Conservation (phyloP, 2,797 vertebrate genomes). For the Benthosema pterotum region DNA sequence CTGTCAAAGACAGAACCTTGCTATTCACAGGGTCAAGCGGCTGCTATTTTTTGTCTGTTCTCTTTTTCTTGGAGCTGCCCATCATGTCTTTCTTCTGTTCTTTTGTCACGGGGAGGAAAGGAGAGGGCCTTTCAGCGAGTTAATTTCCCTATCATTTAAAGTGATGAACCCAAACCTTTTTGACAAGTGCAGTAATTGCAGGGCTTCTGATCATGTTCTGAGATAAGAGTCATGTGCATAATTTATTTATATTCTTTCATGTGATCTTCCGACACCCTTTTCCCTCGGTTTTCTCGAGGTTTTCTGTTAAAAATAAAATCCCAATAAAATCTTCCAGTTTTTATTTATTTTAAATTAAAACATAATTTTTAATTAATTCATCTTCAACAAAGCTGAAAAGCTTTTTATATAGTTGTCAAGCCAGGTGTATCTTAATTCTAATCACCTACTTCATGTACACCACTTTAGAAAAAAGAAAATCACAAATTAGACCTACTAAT, state of each 20-base stretch:
- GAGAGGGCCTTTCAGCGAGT: conserved; percentile 55
- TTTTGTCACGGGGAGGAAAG: background rate
- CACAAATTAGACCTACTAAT: no score
- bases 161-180: conserved; percentile 50
- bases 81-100: conserved; percentile 39
- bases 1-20: conserved; percentile 47
- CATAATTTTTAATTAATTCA: no score
- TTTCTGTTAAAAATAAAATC: no score
- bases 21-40: conserved; percentile 51
- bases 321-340: no score
- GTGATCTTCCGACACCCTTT: conserved; percentile 19
- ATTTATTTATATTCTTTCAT: conserved; percentile 30
- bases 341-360: no score
- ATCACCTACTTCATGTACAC: no score
- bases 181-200: conserved; percentile 61
- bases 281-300: no score
- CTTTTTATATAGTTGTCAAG: no score
- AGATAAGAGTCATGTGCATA: conserved; percentile 44
- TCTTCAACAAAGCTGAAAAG: no score
- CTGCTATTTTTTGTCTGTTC: conserved; percentile 29
- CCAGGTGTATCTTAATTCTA: no score
- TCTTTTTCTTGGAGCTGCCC: conserved; percentile 62
- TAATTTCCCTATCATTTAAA: conserved; percentile 57
- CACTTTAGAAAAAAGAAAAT: no score
- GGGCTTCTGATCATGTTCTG: conserved; percentile 50